These are phyloP conservation scores for Sinodicranocentrus sp. DNA, from an alignment of 2,888 invertebrate genomes.

Conservation along the genomic window DNA sequence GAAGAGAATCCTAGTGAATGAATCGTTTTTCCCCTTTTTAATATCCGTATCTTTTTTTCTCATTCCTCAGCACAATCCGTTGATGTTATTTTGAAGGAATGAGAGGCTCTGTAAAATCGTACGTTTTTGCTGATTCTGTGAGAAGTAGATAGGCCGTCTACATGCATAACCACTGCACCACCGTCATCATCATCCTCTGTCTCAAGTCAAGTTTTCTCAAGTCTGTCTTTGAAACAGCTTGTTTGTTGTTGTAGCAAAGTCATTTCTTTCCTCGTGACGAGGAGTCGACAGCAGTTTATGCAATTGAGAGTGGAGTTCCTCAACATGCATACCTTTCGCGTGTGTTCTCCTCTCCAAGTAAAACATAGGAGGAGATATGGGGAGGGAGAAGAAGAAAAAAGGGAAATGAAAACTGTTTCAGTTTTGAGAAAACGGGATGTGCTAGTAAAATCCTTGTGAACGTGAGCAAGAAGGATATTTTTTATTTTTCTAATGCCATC, in stretches of 20 bases:
- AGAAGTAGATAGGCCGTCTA: background rate
- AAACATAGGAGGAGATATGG: background rate
- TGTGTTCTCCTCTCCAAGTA: no score
- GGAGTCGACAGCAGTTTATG: conserved; percentile 36
- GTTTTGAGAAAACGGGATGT: conserved; percentile 49
- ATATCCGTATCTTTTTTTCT: conserved; percentile 33
- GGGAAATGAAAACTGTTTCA: conserved; percentile 52
- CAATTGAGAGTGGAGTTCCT: background rate
- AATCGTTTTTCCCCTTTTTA: conserved; percentile 18
- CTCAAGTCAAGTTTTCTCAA: background rate
- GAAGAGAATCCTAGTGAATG: background rate
- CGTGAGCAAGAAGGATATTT: background rate
- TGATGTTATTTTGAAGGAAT: background rate
- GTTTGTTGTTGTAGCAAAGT: conserved; percentile 61
- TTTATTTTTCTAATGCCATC: background rate
- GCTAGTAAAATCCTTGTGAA: background rate
- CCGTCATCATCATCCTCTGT: background rate
- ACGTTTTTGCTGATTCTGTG: background rate
- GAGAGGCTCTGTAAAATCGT: no score
- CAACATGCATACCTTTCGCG: background rate
- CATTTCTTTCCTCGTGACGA: conserved; percentile 62
- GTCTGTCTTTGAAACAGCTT: conserved; percentile 20
- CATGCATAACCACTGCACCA: background rate
- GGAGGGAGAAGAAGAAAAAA: conserved; percentile 13
- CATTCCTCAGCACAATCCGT: conserved; percentile 23